Percentiles rank a stretch among this genome's conserved stretches.
phyloP scores from a whole-genome alignment of 2,797 vertebrate species.

The Gambusia yucatana region DNA sequence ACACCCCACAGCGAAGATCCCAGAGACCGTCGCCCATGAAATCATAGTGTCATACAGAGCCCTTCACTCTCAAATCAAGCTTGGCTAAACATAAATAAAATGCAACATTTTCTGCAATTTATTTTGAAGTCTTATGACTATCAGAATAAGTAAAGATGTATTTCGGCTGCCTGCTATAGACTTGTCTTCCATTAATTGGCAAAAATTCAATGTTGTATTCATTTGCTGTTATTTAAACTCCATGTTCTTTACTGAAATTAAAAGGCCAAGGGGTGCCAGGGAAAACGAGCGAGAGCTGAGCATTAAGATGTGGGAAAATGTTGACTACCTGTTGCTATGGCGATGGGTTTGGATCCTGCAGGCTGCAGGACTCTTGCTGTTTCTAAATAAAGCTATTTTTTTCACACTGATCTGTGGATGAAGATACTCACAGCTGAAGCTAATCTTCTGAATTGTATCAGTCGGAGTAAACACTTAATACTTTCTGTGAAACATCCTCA shows the following conservation, averaged over 20 bases:
- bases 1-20: slow-evolving; percentile 52
- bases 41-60: slow-evolving; percentile 76
- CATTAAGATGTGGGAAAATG: slow-evolving; percentile 76
- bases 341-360: slow-evolving; percentile 79
- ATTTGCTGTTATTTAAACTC: slow-evolving; percentile 57
- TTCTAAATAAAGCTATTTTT: slow-evolving; percentile 85
- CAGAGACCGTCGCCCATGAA: slow-evolving; percentile 59
- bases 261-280: slow-evolving; percentile 67
- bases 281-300: slow-evolving; percentile 66
- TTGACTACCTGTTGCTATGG: slow-evolving; percentile 87
- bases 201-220: slow-evolving; percentile 54
- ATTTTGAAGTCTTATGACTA: slow-evolving; percentile 15
- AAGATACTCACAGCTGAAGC: slow-evolving; percentile 72
- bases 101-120: slow-evolving; percentile 10
- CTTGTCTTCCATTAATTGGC: slow-evolving; percentile 47
- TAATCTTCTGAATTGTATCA: slow-evolving; percentile 63
- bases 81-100: slow-evolving; percentile 8
- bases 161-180: slow-evolving; percentile 25
- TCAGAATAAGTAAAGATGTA: slow-evolving; percentile 28
- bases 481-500: slow-evolving; percentile 42
- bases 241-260: slow-evolving; percentile 65
- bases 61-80: slow-evolving; percentile 35
- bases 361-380: slow-evolving; percentile 81
- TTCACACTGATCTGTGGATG: slow-evolving; percentile 76
- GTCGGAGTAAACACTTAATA: slow-evolving; percentile 48